Percentiles rank a stretch among this genome's conserved stretches.
Conservation (phyloP, 2,797 vertebrate species). For the Gallinago nigripennis region DNA sequence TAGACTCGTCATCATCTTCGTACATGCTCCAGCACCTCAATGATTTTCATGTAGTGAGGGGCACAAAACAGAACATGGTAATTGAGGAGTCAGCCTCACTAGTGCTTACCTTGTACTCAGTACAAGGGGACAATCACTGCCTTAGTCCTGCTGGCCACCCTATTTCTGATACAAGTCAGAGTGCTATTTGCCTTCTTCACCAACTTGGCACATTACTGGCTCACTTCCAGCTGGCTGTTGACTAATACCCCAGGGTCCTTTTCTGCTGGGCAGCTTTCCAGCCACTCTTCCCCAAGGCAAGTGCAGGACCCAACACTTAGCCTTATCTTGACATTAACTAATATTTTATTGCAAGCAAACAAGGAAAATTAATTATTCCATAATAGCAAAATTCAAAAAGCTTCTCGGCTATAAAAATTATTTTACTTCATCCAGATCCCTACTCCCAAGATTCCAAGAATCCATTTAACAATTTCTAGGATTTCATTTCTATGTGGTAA, state of each 20-base stretch:
- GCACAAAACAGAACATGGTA: background rate
- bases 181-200: background rate
- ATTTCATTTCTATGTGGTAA: background rate
- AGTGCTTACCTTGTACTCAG: too few species aligned
- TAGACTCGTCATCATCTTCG: background rate
- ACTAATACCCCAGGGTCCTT: background rate
- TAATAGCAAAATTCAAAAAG: background rate
- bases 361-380: background rate
- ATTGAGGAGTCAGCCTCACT: rapidly evolving
- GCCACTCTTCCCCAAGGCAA: background rate
- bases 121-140: rapidly evolving
- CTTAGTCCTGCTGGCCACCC: background rate
- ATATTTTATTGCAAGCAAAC: background rate
- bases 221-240: background rate
- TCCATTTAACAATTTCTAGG: background rate
- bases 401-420: background rate
- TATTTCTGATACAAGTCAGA: background rate
- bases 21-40: background rate
- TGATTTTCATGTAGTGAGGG: background rate
- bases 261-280: background rate
- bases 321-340: background rate
- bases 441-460: background rate
- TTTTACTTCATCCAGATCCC: background rate
- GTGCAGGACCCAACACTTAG: background rate
- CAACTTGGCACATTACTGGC: background rate